phyloP scores from a whole-genome alignment of 2,797 vertebrate species.

The Halcyon badia region DNA sequence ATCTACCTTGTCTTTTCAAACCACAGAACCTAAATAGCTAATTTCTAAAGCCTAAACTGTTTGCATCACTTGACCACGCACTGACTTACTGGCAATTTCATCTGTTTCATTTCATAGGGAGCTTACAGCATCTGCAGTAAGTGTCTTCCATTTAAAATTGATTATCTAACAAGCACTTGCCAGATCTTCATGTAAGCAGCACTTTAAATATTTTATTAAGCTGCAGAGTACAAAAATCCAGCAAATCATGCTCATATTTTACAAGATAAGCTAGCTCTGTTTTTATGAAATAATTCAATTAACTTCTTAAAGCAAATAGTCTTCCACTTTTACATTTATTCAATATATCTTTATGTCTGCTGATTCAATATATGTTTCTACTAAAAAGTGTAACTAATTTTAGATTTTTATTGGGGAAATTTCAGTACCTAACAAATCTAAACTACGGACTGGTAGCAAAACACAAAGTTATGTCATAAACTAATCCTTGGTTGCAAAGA shows the following conservation, averaged over 20 bases:
- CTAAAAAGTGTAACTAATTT: background rate
- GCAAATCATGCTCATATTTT: background rate
- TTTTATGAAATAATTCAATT: slow-evolving; percentile 10
- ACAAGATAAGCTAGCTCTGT: slow-evolving; percentile 11
- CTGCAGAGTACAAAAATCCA: background rate
- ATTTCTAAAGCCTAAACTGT: slow-evolving; percentile 12
- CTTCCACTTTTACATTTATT: background rate
- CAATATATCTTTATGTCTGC: background rate
- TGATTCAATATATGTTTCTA: background rate
- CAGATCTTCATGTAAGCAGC: background rate
- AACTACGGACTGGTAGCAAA: background rate
- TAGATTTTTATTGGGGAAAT: background rate
- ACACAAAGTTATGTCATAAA: background rate
- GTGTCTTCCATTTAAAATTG: slow-evolving; percentile 9
- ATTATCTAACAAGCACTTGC: slow-evolving; percentile 10
- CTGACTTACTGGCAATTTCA: background rate
- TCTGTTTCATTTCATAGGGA: background rate
- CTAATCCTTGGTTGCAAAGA: background rate
- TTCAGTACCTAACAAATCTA: background rate
- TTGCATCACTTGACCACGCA: slow-evolving; percentile 8
- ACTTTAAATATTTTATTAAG: slow-evolving; percentile 48
- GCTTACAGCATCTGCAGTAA: background rate
- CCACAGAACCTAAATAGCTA: background rate
- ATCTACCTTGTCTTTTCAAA: background rate
- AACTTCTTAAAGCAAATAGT: background rate